A percentile compares a stretch with the other conserved stretches of the same genome.
Conservation (phyloP, 35 echinoderm and acorn worm genomes). For the Anneissia japonica region DNA sequence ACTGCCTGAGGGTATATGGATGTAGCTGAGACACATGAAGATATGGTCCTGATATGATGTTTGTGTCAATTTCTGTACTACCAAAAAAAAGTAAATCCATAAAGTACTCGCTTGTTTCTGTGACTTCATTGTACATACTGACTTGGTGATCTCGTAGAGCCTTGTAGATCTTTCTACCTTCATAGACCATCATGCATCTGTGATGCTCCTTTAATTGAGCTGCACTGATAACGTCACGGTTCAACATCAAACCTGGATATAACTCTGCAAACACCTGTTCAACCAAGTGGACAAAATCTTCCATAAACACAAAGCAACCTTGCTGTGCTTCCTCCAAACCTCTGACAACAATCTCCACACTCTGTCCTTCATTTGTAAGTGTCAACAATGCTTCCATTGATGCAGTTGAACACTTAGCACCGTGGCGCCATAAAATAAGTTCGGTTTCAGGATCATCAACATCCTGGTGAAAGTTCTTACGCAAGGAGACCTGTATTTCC, state of each 20-base stretch:
- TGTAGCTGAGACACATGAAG: slow-evolving; percentile 79
- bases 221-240: slow-evolving; percentile 66
- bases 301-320: slow-evolving; percentile 92
- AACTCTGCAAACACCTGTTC: slow-evolving; percentile 71
- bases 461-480: slow-evolving; percentile 90
- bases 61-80: slow-evolving; percentile 58
- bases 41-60: slow-evolving; percentile 58
- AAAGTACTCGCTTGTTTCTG: slow-evolving; percentile 67
- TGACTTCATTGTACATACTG: slow-evolving; percentile 62
- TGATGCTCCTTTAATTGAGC: slow-evolving; percentile 76
- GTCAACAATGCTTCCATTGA: slow-evolving; percentile 76
- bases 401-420: slow-evolving; percentile 87
- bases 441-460: slow-evolving; percentile 80
- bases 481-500: slow-evolving; percentile 69
- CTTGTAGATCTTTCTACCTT: slow-evolving; percentile 58
- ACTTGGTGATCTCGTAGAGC: slow-evolving; percentile 46
- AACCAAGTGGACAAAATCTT: slow-evolving; percentile 84
- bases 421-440: slow-evolving; percentile 80
- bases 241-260: slow-evolving; percentile 76
- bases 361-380: slow-evolving; percentile 69
- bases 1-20: slow-evolving; percentile 62
- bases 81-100: slow-evolving; percentile 83
- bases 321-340: slow-evolving; percentile 74
- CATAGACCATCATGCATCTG: slow-evolving; percentile 53
- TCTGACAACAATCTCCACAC: slow-evolving; percentile 72